Base-by-base conservation (phyloP, 2,797 vertebrate genomes). In the Hyperoplus immaculatus region DNA sequence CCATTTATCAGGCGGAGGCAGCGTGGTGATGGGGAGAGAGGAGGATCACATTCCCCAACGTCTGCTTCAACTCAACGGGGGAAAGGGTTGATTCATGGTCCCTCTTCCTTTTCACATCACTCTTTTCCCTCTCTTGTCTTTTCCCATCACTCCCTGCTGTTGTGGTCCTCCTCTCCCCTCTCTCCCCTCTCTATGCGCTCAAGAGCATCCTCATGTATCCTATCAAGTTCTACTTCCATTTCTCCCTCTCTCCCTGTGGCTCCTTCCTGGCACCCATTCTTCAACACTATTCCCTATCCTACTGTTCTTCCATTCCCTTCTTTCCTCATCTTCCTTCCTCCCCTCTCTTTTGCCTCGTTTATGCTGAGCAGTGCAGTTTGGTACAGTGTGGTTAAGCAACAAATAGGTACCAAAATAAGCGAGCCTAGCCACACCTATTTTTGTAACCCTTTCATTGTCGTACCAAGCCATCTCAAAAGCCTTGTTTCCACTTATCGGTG, bases 1-100 rank as follows among this genome's bases (percentile, higher is more conserved):
- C 94, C 88, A 95, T 95, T 94, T 92, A 94, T 95, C 95, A 95
- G 91, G 71, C 86, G 77, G 86, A 84, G 88, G 84, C 87, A 88
- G 82, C 46, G 62, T 77, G 88, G 89, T 89, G 89, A 89, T 29
- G 78, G 82, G 63, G 84, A 81, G 78, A 83, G 77, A 80, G 78
- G 63, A 72, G 86, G 79, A 90, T 88, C 86, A 85, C 87, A 90
- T 92, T 91, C 91, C 92, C 91, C 45, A 81, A 80, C 70, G 87
- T 81, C 79, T 67, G 82, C 81, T 82, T 82, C 77, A 46, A 64
- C 88, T 87, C 92, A 80, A 89, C 87, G 62, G 86, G 29, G 90
- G 92, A 92, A 72, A 82, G 68, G 62, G 3, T 73, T 95, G 95
- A 95, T 96, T 94, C 93, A 94, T 94, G 87, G 89, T 75, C 77